Evolutionary conservation across 2,888 invertebrate genomes (phyloP).

Genomic region (Eledona agricola): DNA sequence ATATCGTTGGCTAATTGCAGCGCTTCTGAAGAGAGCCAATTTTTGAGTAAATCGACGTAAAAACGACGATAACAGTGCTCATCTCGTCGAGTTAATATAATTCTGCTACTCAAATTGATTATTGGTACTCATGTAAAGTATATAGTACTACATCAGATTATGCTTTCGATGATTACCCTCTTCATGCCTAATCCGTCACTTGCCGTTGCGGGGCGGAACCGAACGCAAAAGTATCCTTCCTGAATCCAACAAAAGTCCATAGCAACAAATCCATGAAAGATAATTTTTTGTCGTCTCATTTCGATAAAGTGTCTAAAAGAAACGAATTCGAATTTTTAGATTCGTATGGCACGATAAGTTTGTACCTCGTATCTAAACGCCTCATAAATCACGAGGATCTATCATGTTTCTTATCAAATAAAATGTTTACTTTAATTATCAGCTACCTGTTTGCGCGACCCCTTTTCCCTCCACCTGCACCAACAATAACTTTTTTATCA

Average conservation of each 20-base stretch:
- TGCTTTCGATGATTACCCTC: conserved; percentile 41
- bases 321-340: conserved; percentile 6
- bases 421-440: conserved; percentile 47
- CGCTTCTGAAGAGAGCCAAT: no score
- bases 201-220: conserved; percentile 11
- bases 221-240: conserved; percentile 3
- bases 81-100: conserved; percentile 29
- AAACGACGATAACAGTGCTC: conserved; percentile 21
- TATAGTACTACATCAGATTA: conserved; percentile 41
- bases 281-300: conserved; percentile 8
- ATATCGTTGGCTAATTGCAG: no score
- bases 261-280: conserved; percentile 6
- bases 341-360: conserved; percentile 4
- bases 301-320: conserved; percentile 11
- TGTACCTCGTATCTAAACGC: neutral
- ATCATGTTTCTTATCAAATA: conserved; percentile 41
- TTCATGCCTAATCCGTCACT: conserved; percentile 41
- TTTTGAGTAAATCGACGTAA: no score
- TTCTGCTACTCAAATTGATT: conserved; percentile 40
- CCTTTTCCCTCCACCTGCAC: conserved; percentile 28
- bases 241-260: conserved; percentile 2
- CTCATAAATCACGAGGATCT: conserved; percentile 29
- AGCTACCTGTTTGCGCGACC: conserved; percentile 42
- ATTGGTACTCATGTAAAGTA: conserved; percentile 43
- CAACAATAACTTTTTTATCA: conserved; percentile 26